Percentiles rank a stretch among this genome's conserved stretches.
These are phyloP conservation scores for Himantopus leucocephalus DNA, from an alignment of 2,113 vertebrate genomes.

Conservation along the genomic window DNA sequence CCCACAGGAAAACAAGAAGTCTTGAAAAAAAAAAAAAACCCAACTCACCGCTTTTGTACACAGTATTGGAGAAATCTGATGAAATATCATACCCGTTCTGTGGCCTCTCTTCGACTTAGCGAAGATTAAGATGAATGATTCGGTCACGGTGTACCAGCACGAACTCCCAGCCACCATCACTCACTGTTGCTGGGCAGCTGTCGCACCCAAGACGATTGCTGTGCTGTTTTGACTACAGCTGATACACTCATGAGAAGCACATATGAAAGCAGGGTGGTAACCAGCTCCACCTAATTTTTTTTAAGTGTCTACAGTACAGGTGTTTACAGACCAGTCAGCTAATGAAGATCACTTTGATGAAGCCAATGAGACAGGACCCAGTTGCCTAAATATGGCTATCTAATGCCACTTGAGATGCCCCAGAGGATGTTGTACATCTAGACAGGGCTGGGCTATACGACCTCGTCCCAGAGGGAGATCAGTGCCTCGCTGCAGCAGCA, in stretches of 20 bases:
- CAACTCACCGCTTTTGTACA: not conserved
- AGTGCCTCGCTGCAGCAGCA: not conserved
- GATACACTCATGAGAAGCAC: not conserved
- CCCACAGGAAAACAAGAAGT: not conserved
- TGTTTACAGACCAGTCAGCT: not conserved
- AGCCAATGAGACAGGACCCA: not conserved
- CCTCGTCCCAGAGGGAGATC: not conserved
- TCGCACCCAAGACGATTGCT: not conserved
- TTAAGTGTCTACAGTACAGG: not conserved
- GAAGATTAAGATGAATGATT: not conserved
- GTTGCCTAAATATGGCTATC: not conserved
- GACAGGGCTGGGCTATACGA: not conserved
- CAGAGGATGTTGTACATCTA: not conserved
- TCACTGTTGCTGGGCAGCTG: not conserved
- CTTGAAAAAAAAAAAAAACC: not conserved
- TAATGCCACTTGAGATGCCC: not conserved
- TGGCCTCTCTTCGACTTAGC: not conserved
- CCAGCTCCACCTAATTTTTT: not conserved
- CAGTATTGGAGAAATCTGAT: not conserved
- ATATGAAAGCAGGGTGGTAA: not conserved
- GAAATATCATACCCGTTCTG: not conserved
- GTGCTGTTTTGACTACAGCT: not conserved
- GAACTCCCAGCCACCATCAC: not conserved
- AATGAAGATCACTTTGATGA: not conserved
- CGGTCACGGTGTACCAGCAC: not conserved